Evolutionary conservation across 2,888 invertebrate genomes (phyloP).

Genomic region (Myopa testacea): DNA sequence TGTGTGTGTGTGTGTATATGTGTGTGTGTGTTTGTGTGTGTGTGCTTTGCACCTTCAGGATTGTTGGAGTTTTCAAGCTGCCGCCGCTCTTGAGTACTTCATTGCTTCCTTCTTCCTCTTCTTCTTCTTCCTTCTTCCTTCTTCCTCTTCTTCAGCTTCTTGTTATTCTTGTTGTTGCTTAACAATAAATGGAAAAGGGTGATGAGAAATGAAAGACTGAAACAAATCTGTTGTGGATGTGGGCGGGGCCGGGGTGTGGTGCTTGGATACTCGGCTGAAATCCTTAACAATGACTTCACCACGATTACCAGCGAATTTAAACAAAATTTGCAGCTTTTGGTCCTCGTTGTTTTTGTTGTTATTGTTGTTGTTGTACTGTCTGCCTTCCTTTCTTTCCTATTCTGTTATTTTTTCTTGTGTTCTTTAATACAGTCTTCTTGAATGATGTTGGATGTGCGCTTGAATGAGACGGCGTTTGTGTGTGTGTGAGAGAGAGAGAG

Average conservation of each 20-base stretch:
- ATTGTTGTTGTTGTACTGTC: conserved; percentile 18
- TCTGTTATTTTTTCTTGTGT: neutral
- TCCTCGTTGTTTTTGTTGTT: conserved; percentile 9
- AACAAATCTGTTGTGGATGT: conserved; percentile 8
- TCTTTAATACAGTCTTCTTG: conserved; percentile 17
- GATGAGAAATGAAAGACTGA: too few relatives aligned
- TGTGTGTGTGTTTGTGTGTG: neutral
- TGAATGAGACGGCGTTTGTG: conserved; percentile 13
- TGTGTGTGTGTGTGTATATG: neutral
- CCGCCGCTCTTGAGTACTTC: conserved; percentile 22
- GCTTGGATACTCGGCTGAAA: neutral
- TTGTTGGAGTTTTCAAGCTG: conserved; percentile 28
- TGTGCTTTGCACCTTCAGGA: conserved; percentile 33
- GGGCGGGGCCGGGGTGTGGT: too few relatives aligned
- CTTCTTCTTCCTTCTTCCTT: too few relatives aligned
- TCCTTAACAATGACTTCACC: conserved; percentile 32
- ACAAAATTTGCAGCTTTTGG: conserved; percentile 30
- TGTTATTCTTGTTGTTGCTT: neutral
- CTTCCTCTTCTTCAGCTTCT: neutral
- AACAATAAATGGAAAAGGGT: too few relatives aligned
- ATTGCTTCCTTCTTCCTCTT: neutral
- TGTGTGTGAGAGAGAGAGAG: neutral
- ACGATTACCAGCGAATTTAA: conserved; percentile 31
- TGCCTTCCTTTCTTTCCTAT: too few relatives aligned
- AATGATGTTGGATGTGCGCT: neutral